These are phyloP conservation scores for Thymelicus sylvestris DNA, from an alignment of 2,888 invertebrate genomes.

Conservation along the genomic window DNA sequence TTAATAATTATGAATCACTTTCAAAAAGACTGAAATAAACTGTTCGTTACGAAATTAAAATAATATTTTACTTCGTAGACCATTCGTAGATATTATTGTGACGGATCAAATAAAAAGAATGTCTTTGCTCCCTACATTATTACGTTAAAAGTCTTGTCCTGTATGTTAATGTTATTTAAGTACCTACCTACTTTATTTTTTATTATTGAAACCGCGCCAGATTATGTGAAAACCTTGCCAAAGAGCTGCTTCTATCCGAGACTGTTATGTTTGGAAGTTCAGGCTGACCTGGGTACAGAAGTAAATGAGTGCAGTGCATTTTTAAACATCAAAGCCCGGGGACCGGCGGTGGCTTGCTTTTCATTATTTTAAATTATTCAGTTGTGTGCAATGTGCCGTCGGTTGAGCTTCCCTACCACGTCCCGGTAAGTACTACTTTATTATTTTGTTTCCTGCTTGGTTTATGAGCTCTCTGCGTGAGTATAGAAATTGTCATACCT, in stretches of 20 bases:
- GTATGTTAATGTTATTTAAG: slow-evolving; percentile 1
- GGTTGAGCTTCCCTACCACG: slow-evolving; percentile 44
- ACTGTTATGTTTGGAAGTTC: slow-evolving; percentile 68
- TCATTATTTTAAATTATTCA: slow-evolving; percentile 83
- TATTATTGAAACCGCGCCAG: slow-evolving; percentile 26
- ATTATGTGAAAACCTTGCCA: slow-evolving; percentile 30
- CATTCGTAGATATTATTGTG: not conserved
- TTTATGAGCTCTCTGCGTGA: not conserved
- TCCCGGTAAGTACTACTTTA: slow-evolving; percentile 22
- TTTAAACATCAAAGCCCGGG: slow-evolving; percentile 81
- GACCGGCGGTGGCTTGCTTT: slow-evolving; percentile 65
- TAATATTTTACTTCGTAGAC: no score
- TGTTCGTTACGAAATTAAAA: no score
- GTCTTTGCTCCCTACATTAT: not conserved
- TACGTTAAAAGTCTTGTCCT: not conserved
- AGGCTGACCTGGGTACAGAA: slow-evolving; percentile 80
- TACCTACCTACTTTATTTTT: not conserved
- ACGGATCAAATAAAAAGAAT: not conserved
- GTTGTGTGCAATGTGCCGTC: slow-evolving; percentile 74
- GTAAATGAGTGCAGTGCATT: slow-evolving; percentile 82
- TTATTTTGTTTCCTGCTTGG: slow-evolving; percentile 14
- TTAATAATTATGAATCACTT: no score
- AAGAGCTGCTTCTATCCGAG: slow-evolving; percentile 71
- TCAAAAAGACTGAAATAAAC: no score
- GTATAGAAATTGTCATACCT: not conserved